phyloP scores from a whole-genome alignment of 2,113 vertebrate species.

The Anoura caudifer region DNA sequence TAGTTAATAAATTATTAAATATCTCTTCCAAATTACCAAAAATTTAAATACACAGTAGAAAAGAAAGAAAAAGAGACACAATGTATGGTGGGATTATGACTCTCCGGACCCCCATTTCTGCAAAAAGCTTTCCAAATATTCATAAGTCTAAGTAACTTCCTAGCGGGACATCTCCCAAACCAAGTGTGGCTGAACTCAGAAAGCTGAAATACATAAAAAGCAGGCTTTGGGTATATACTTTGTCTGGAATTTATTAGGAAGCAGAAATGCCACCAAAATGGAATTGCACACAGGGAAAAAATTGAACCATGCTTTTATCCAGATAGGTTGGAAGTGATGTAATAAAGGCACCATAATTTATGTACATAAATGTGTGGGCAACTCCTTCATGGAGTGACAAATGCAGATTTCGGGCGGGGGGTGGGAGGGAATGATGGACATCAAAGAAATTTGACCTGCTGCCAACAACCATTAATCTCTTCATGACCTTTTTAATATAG shows the following conservation, averaged over 20 bases:
- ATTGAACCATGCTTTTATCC: slow-evolving; percentile 71
- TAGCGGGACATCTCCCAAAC: slow-evolving; percentile 42
- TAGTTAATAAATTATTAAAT: not conserved
- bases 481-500: slow-evolving; percentile 38
- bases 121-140: slow-evolving; percentile 44
- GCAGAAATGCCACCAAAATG: slow-evolving; percentile 81
- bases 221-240: slow-evolving; percentile 72
- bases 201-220: slow-evolving; percentile 61
- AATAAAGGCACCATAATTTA: slow-evolving; percentile 79
- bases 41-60: not conserved
- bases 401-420: too few relatives aligned
- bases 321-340: slow-evolving; percentile 79
- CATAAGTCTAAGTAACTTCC: slow-evolving; percentile 50
- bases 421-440: too few relatives aligned
- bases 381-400: slow-evolving; percentile 69
- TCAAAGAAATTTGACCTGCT: slow-evolving; percentile 78
- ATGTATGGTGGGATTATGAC: not conserved
- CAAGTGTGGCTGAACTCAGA: slow-evolving; percentile 35
- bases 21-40: not conserved
- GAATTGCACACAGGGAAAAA: slow-evolving; percentile 72
- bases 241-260: slow-evolving; percentile 82
- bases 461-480: slow-evolving; percentile 71
- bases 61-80: not conserved
- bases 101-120: slow-evolving; percentile 21
- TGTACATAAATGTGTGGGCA: slow-evolving; percentile 73